Conservation (phyloP, 64 coral and sea anemone genomes). For the Actinia tenebrosa region DNA sequence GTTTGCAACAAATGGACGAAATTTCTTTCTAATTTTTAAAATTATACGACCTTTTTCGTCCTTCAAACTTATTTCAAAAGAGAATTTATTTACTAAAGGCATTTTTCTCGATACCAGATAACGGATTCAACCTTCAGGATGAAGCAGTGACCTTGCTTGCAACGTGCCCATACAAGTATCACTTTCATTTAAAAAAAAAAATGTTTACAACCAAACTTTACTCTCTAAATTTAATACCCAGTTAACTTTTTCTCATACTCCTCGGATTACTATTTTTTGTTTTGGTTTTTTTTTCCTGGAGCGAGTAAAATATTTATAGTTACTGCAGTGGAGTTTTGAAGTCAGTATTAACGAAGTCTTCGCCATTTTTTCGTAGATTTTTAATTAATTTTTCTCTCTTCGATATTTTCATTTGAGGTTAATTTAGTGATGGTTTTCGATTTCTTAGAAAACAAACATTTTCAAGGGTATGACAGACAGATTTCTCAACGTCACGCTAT, state of each 20-base stretch:
- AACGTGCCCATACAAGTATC: neutral
- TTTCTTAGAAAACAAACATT: neutral
- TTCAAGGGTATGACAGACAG: neutral
- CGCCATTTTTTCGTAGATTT: neutral
- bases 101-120: slow-evolving; percentile 2
- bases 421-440: neutral
- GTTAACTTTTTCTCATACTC: neutral
- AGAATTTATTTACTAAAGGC: neutral
- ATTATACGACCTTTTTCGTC: neutral
- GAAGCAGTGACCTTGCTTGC: neutral
- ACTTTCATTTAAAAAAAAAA: neutral
- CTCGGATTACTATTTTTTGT: neutral
- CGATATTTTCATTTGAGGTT: neutral
- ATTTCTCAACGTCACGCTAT: neutral
- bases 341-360: neutral
- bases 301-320: too few relatives aligned
- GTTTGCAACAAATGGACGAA: neutral
- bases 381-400: neutral
- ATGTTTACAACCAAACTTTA: neutral
- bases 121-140: neutral
- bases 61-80: neutral
- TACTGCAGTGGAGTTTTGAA: too few relatives aligned
- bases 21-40: neutral
- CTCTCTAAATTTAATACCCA: neutral
- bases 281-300: neutral